phyloP scores from a whole-genome alignment of 2,888 invertebrate species.

The Dinocampus coccinellae region DNA sequence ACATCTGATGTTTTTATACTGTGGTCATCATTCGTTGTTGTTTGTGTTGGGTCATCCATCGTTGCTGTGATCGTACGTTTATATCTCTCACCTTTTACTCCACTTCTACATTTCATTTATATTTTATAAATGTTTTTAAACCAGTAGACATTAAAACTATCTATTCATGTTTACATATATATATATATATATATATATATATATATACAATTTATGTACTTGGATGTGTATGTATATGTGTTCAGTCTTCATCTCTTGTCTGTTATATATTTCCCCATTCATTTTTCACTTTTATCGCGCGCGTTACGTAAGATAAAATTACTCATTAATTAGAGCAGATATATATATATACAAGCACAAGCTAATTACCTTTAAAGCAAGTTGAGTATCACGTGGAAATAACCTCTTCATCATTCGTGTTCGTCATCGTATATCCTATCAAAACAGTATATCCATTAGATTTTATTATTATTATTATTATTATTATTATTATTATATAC shows the following conservation, averaged over 20 bases:
- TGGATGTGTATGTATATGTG: constrained; percentile 2
- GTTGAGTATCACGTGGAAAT: neutral
- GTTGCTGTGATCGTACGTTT: constrained; percentile 23
- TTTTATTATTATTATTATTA: neutral
- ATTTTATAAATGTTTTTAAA: too few species aligned
- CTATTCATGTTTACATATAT: too few species aligned
- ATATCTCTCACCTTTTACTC: constrained; percentile 20
- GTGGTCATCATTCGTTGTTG: constrained; percentile 19
- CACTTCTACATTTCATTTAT: constrained; percentile 6
- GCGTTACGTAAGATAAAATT: constrained; percentile 32
- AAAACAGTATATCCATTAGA: neutral
- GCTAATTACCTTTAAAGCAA: constrained; percentile 26
- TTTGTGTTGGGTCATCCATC: constrained; percentile 34
- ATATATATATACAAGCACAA: constrained; percentile 27
- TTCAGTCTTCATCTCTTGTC: constrained; percentile 11
- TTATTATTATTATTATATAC: neutral
- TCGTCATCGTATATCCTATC: constrained; percentile 4
- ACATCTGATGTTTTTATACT: constrained; percentile 22
- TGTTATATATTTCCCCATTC: constrained; percentile 15
- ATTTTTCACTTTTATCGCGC: constrained; percentile 36
- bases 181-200: too few species aligned
- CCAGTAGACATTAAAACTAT: too few species aligned
- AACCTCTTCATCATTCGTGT: neutral
- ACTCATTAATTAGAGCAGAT: constrained; percentile 34
- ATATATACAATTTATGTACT: neutral